Evolutionary conservation across 2,797 vertebrate genomes (phyloP).

Genomic region (Ciconia nigra): DNA sequence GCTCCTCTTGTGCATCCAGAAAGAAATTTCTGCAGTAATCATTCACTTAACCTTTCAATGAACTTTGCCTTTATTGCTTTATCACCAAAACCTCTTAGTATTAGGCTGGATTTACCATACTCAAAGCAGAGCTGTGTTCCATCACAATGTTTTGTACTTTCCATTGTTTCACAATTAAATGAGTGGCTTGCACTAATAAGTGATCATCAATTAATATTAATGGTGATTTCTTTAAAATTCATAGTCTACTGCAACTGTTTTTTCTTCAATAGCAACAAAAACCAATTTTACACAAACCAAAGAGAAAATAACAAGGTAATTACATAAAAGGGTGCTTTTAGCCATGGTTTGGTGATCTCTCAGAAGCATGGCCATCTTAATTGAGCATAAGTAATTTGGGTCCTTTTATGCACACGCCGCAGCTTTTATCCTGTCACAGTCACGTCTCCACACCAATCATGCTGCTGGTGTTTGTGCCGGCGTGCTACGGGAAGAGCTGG

Average conservation of each 20-base stretch:
- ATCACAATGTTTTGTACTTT: neutral
- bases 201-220: neutral
- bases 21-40: neutral
- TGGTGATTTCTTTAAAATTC: neutral
- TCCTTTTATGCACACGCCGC: neutral
- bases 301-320: neutral
- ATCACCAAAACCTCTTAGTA: neutral
- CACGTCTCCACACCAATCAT: neutral
- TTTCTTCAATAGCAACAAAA: neutral
- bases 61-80: neutral
- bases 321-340: neutral
- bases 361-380: neutral
- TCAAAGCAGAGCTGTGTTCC: neutral
- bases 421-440: conserved; percentile 5
- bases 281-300: neutral
- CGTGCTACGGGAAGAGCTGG: neutral
- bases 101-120: neutral
- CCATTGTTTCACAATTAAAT: neutral
- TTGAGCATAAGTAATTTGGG: neutral
- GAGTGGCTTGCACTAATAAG: neutral
- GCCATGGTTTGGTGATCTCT: neutral
- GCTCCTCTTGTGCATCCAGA: neutral
- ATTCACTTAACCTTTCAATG: neutral
- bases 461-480: fast-evolving
- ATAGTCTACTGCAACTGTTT: neutral